Percentiles rank a stretch among this genome's conserved stretches.
Conservation (phyloP, 2,888 invertebrate species). For the Xylota sylvarum region DNA sequence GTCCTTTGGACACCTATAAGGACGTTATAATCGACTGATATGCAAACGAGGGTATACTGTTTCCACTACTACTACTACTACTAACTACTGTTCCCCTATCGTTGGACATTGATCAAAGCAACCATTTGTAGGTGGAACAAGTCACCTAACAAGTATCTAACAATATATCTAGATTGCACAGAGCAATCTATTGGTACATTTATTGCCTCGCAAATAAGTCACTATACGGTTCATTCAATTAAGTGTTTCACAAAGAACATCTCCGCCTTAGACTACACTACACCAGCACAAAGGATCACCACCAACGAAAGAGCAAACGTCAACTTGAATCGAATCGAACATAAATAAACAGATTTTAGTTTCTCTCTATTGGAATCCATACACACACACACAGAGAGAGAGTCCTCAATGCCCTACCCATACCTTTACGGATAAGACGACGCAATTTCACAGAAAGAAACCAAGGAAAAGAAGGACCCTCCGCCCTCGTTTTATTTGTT, state of each 20-base stretch:
- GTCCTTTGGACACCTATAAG: too few relatives aligned
- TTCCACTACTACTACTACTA: too few relatives aligned
- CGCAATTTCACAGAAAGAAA: constrained; percentile 12
- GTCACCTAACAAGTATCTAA: not conserved
- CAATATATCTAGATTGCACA: not conserved
- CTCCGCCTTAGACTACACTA: not conserved
- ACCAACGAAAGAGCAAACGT: constrained; percentile 53
- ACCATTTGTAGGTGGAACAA: not conserved
- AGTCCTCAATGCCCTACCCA: constrained; percentile 1
- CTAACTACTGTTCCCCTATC: too few relatives aligned
- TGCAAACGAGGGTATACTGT: too few relatives aligned
- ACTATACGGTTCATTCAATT: not conserved
- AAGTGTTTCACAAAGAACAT: not conserved
- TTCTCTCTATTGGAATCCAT: constrained; percentile 5
- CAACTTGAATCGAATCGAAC: constrained; percentile 50
- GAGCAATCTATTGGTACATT: not conserved
- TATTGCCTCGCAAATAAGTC: not conserved
- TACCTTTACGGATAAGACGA: constrained; percentile 23
- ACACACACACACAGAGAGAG: not conserved
- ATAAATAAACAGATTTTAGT: constrained; percentile 47
- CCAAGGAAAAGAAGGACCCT: not conserved
- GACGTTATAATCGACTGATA: too few relatives aligned
- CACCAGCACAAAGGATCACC: constrained; percentile 19
- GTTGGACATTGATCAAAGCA: too few relatives aligned
- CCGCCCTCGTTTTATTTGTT: constrained; percentile 30